Evolutionary conservation across 2,797 vertebrate species (phyloP).

Genomic region (Leptoclinus maculatus): DNA sequence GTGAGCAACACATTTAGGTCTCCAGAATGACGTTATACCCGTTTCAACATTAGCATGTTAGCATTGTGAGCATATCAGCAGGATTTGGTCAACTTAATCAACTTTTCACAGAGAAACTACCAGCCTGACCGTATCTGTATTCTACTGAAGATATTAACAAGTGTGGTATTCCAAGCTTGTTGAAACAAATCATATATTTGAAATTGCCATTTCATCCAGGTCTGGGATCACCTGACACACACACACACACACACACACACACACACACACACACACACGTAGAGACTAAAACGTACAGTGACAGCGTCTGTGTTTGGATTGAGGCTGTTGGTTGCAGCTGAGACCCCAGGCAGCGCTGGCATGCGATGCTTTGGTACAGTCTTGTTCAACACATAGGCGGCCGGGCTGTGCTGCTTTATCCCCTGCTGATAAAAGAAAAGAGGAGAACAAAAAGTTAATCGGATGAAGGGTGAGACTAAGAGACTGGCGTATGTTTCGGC

Average conservation of each 20-base stretch:
- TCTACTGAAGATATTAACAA: neutral
- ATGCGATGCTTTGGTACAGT: constrained; percentile 89
- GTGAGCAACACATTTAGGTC: constrained; percentile 12
- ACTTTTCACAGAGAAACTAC: neutral
- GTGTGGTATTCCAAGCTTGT: neutral
- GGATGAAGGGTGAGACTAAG: neutral
- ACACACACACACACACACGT: neutral
- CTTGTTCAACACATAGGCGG: constrained; percentile 96
- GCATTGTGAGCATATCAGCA: neutral
- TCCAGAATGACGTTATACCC: neutral
- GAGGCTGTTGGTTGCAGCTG: constrained; percentile 77
- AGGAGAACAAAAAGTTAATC: rapidly evolving
- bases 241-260: neutral
- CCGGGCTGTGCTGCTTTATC: constrained; percentile 89
- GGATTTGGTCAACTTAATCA: neutral
- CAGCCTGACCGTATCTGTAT: neutral
- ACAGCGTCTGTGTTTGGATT: constrained; percentile 82
- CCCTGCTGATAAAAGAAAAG: constrained; percentile 76
- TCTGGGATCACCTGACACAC: neutral
- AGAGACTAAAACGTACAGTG: constrained; percentile 52
- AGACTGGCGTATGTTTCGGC: neutral
- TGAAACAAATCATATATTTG: neutral
- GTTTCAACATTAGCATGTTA: neutral
- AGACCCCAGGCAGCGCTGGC: constrained; percentile 64
- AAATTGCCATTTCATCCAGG: neutral